Evolutionary conservation across 2,888 invertebrate genomes (phyloP), one percentile per base, ranked within the genome.

Genomic region (Ectemnius lituratus): DNA sequence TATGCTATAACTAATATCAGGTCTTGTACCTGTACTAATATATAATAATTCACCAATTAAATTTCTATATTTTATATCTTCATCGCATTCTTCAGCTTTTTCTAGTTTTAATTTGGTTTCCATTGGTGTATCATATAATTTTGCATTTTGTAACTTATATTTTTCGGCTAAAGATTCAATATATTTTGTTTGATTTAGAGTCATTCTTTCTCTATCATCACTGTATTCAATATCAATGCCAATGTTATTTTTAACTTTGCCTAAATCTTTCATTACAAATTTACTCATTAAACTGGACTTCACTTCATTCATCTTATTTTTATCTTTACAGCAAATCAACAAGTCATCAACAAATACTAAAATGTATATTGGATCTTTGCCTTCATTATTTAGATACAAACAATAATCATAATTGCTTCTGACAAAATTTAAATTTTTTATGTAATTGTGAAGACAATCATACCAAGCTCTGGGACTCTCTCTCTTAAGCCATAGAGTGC

Each of bases 11-110:
- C 81, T 52, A 49, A 87, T 74, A 67, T 87, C 87, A 64, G 86
- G 86, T 67, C 87, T 80, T 47, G 88, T 88, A 16, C 82, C 84
- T 59, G 82, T 60, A 78, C 85, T 87, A 57, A 89, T 86, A 80
- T 88, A 89, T 59, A 80, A 57, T 20, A 81, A 58, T 5, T 69
- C 79, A 8, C 79, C 78, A 46, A 81, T 73, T 61, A 79, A 61
- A 57, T 81, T 82, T 79, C 80, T 79, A 63, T 85, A 87, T 63
- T 83, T 84, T 27, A 57, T 57, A 16, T 16, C 14, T 8, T 57
- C 20, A 47, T 45, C 8, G n/a, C 37, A 20, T 57, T 28, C 46
- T 14, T 67, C 60, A 49, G 62, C 46, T 14, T 37, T 8, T 6
- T 62, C 62, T 18, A 47, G n/a, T 18, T 45, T 62, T 62, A 62